Evolutionary conservation across 2,113 vertebrate genomes (phyloP), one percentile per base, ranked within the genome.

Genomic region (Vulpes lagopus): DNA sequence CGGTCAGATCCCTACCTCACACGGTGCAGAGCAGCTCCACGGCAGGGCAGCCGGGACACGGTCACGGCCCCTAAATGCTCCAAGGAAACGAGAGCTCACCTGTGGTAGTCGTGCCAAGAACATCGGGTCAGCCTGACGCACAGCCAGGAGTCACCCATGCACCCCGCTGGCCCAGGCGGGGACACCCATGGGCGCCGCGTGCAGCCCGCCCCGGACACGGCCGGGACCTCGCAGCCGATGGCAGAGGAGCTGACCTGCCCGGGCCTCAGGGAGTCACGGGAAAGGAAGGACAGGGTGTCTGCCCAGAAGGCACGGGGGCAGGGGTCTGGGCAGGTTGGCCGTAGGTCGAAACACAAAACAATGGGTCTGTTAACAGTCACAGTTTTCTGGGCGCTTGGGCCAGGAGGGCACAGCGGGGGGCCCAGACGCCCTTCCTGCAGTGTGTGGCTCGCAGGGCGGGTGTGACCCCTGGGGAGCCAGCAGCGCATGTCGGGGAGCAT

Each of bases 1-100:
- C 2, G 2, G n/a, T 8, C 5, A 53, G 93, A 82, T 62, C 93
- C 94, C 93, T 94, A n/a, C 93, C 95, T 95, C 93, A 95, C 79
- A 2, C 87, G 16, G 0, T 2, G 22, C 22, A 23, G 23, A 2
- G 35, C 43, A 14, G 59, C 51, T 35, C 55, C 60, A 25, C 10
- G 17, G 2, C 17, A 38, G 6, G 22, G 64, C 5, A 3, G 11
- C 5, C 8, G n/a, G 35, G 2, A 0, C 38, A 55, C 20, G 57
- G 17, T 6, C 3, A 32, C 51, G 43, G 23, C 60, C 22, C n/a
- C 20, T 64, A 27, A 20, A 15, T 12, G 30, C 51, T 38, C 12
- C 22, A 15, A 49, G 83, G 43, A 10, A 93, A 57, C 6, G 14
- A 51, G 71, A 73, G n/a, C 16, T 55, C n/a, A 51, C n/a, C 4